Base-by-base conservation (phyloP, 2,888 invertebrate genomes). In the Cosmorhoe ocellata region DNA sequence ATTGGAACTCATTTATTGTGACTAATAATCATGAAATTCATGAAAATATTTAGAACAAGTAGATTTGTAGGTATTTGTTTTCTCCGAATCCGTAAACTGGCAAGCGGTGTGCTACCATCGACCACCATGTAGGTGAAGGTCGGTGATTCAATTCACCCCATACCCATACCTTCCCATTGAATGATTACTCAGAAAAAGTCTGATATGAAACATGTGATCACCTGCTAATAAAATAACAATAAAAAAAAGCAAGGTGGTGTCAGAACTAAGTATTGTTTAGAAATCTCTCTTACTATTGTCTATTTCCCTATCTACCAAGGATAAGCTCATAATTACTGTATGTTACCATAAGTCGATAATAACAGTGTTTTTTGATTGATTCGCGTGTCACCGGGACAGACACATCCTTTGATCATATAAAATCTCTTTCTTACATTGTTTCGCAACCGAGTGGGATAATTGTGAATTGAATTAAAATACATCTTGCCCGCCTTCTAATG, bases 81-180 rank as follows among this genome's bases (percentile, higher is more conserved):
- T 60, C 63, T 48, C 41, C 53, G 58, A 63, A 62, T 34, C 36
- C 37, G 40, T 47, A 47, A 34, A 44, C 34, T 50, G 38, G 43
- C 14, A 10, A 7, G 37, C 37, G 24, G 37, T 36, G n/a, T n/a
- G n/a, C 33, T 33, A 44, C 39, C 47, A 51, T 52, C 51, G 48
- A 58, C 55, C 41, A 12, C 26, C 36, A 43, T 44, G 45, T 59
- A 47, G 63, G 61, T 69, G 69, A 76, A 80, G 80, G 81, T 63
- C 80, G 69, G 69, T 77, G 76, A 77, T 67, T 79, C 76, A 78
- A 68, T 57, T 59, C 64, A 65, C 69, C 73, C 65, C 52, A 34
- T 42, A 55, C 50, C 50, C 34, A 34, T 43, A 31, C 41, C 50
- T 14, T 47, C 43, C 51, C 34, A 48, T 44, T 40, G 42, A 56